Base-by-base conservation (phyloP, 2,797 vertebrate species). In the Hippoglossus hippoglossus region DNA sequence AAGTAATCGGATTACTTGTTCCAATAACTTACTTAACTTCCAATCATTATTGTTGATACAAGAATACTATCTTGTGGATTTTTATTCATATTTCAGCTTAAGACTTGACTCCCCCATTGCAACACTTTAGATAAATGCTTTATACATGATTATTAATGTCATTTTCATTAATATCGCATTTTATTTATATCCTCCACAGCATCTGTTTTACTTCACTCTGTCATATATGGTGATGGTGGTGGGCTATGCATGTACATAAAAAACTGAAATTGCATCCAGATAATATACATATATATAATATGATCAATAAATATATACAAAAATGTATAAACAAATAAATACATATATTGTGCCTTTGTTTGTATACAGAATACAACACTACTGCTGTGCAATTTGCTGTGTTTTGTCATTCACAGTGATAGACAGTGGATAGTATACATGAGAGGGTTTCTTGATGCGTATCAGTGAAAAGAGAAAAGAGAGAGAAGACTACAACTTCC, bases 31-130 rank as follows among this genome's bases (percentile, higher is more conserved):
- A 34, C 2, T 34, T 34, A 34, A 9, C 10, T 34, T 34, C 31
- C 2, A 34, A 34, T 34, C 0, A 10, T 34, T 10, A 34, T 34
- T 34, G 8, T 34, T 34, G 31, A 34, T 10, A 34, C 31, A 2
- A 34, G 9, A 34, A 34, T 6, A 31, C 8, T 31, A 46, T 26
- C 47, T 26, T 2, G 11, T n/a, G 15, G 50, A 15, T 51, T 71
- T 21, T 46, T 19, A 59, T 66, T 77, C 54, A 72, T 63, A 49
- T 41, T 54, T 68, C 12, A 22, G 11, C 11, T 5, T 39, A 58
- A 71, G 22, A 24, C 58, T 64, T 51, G 15, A 22, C 46, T 18
- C 18, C 51, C 2, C 59, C 28, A 41, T 22, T 52, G n/a, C 46
- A 36, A 34, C 18, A 10, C 36, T 2, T n/a, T 25, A 55, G 26